Evolutionary conservation across 2,113 vertebrate genomes (phyloP).

Genomic region (Neoarius graeffei): DNA sequence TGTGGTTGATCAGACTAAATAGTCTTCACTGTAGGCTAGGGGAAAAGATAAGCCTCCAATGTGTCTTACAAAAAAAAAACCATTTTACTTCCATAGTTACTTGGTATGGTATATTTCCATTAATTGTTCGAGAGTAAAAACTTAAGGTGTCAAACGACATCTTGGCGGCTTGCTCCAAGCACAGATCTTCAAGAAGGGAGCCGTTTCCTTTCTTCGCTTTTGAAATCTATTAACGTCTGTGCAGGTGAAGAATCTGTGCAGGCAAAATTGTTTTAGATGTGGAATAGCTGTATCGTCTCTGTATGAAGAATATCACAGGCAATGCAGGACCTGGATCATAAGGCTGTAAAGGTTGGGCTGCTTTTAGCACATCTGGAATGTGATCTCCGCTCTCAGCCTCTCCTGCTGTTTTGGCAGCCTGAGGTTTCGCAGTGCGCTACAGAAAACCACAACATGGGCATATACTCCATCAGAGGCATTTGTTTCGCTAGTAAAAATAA

Average conservation of each 20-base stretch:
- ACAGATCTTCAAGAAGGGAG: background rate
- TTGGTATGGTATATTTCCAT: background rate
- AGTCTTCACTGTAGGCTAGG: background rate
- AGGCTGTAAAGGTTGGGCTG: background rate
- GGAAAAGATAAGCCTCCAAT: background rate
- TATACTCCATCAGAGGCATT: background rate
- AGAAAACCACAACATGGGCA: background rate
- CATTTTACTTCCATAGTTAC: background rate
- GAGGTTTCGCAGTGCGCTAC: conserved; percentile 18
- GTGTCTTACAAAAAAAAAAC: background rate
- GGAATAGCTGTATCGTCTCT: background rate
- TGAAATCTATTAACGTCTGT: background rate
- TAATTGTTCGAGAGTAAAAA: background rate
- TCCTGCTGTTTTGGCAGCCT: conserved; percentile 35
- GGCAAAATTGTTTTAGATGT: background rate
- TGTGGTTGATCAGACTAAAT: background rate
- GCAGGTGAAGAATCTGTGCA: background rate
- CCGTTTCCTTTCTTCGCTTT: background rate
- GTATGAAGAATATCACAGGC: background rate
- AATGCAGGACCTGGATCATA: background rate
- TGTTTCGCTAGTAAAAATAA: conserved; percentile 12
- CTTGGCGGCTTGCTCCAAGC: background rate
- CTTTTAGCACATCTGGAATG: conserved; percentile 50
- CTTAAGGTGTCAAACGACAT: background rate
- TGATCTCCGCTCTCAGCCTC: conserved; percentile 27